Evolutionary conservation across 2,113 vertebrate genomes (phyloP).

Genomic region (Salvelinus namaycush): DNA sequence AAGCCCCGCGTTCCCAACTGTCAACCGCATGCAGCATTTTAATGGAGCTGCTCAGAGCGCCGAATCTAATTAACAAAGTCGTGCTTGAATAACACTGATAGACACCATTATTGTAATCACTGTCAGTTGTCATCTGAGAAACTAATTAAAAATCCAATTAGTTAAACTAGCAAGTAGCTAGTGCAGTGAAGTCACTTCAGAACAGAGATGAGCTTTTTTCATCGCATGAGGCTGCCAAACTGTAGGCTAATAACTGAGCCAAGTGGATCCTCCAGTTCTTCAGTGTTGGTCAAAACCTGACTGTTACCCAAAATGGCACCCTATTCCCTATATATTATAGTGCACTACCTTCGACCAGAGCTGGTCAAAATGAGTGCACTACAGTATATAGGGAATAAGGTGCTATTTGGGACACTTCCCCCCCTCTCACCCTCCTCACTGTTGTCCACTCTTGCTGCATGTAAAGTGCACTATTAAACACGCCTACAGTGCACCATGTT

Average conservation of each 20-base stretch:
- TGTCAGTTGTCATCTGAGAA: constrained; percentile 37
- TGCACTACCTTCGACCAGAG: too few species aligned
- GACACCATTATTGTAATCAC: constrained; percentile 32
- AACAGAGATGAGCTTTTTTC: neutral
- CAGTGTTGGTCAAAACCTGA: too few species aligned
- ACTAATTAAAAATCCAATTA: constrained; percentile 48
- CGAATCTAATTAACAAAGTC: constrained; percentile 36
- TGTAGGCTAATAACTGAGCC: neutral
- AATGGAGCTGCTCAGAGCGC: constrained; percentile 11
- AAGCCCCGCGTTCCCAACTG: neutral
- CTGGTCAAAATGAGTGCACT: too few species aligned
- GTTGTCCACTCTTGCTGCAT: neutral
- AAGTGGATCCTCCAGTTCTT: neutral
- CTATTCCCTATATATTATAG: too few species aligned
- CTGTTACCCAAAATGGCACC: too few species aligned
- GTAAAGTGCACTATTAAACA: neutral
- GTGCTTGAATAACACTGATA: constrained; percentile 22
- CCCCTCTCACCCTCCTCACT: too few species aligned
- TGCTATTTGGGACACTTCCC: too few species aligned
- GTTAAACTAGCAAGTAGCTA: constrained; percentile 24
- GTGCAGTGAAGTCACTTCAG: constrained; percentile 7
- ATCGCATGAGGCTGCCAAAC: constrained; percentile 1
- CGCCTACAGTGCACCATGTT: neutral
- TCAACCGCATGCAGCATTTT: constrained; percentile 13
- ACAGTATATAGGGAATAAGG: too few species aligned